Conservation (phyloP, 2,797 vertebrate species). For the Periparus ater region DNA sequence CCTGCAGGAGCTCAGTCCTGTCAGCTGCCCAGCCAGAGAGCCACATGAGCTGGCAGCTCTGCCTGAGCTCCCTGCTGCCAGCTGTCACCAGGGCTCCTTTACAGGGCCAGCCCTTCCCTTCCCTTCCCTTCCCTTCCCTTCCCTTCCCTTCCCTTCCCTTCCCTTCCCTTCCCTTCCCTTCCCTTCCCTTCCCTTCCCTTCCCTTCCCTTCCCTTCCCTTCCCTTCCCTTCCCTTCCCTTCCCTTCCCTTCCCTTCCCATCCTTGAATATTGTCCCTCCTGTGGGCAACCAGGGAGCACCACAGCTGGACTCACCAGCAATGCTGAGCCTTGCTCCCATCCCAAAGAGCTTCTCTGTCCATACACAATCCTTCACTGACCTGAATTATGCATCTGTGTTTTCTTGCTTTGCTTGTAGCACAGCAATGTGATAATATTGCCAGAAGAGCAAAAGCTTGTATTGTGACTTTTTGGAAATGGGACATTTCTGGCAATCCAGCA, state of each 20-base stretch:
- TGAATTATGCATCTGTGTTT: neutral
- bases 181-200: neutral
- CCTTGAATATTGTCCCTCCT: neutral
- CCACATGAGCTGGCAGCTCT: neutral
- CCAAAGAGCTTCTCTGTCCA: neutral
- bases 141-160: neutral
- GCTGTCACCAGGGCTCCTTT: neutral
- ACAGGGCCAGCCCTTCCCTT: neutral
- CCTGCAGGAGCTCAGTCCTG: neutral
- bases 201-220: neutral
- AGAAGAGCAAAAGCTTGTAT: neutral
- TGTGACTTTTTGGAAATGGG: neutral
- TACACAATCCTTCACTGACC: neutral
- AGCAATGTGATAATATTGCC: neutral
- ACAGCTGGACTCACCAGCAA: neutral
- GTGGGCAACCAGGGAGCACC: neutral
- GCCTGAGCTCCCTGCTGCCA: neutral
- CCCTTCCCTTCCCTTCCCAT: neutral
- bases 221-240: neutral
- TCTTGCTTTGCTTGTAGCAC: neutral
- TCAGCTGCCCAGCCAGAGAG: neutral
- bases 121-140: neutral
- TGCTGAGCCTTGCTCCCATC: neutral
- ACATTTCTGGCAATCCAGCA: neutral
- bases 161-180: neutral